Conservation (phyloP, 1,140 invertebrate species). For the Scaptodrosophila lebanonensis region DNA sequence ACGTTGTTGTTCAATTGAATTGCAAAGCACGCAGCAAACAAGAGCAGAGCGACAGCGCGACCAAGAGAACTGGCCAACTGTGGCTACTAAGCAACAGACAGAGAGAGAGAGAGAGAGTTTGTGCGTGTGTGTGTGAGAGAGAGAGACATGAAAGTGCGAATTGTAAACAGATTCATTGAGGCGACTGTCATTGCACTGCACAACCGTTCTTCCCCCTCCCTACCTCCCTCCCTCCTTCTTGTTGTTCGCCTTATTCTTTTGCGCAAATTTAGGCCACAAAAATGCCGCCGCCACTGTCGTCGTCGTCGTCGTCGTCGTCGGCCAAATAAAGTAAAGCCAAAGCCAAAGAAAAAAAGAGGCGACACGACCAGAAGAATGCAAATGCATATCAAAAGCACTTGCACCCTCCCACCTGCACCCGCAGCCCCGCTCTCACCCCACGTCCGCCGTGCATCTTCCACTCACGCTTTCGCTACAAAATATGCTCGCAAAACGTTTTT, state of each 20-base stretch:
- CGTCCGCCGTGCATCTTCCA: background rate
- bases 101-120: background rate
- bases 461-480: constrained; percentile 1
- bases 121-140: background rate
- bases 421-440: background rate
- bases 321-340: constrained; percentile 36
- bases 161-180: constrained; percentile 71
- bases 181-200: constrained; percentile 65
- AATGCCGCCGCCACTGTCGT: constrained; percentile 69
- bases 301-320: no score
- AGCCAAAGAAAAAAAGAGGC: constrained; percentile 24
- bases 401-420: background rate
- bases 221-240: background rate
- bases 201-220: background rate
- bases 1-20: no score
- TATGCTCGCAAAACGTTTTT: constrained; percentile 53
- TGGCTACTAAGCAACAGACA: background rate
- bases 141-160: constrained; percentile 50
- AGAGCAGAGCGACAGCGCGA: background rate
- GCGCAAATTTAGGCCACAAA: constrained; percentile 67
- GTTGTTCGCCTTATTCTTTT: background rate
- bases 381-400: constrained; percentile 53
- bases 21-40: no score
- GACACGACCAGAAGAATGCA: constrained; percentile 52
- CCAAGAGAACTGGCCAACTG: background rate